These are phyloP conservation scores for Labrus mixtus DNA, from an alignment of 2,113 vertebrate genomes.

Conservation along the genomic window DNA sequence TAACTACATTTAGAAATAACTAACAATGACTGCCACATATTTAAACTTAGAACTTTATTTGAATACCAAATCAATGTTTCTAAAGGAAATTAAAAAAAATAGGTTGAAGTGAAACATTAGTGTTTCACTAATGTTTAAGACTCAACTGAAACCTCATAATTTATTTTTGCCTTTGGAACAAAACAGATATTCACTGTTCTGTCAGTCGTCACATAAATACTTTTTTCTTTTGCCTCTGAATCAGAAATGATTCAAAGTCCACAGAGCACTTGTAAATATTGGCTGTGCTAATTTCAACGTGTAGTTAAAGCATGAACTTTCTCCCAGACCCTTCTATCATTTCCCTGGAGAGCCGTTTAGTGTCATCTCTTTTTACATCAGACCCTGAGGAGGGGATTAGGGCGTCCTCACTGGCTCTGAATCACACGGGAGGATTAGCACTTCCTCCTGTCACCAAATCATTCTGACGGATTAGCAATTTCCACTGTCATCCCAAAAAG, in stretches of 20 bases:
- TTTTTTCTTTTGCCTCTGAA: not conserved
- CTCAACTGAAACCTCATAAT: not conserved
- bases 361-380: conserved; percentile 50
- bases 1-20: not conserved
- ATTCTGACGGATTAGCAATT: conserved; percentile 73
- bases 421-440: conserved; percentile 75
- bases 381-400: conserved; percentile 64
- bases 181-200: not conserved
- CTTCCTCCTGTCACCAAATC: conserved; percentile 74
- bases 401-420: conserved; percentile 59
- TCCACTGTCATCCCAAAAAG: conserved; percentile 43
- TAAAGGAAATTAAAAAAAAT: too few species aligned
- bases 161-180: conserved; percentile 9
- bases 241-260: conserved; percentile 28
- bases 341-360: conserved; percentile 59
- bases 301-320: conserved; percentile 16
- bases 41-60: too few species aligned
- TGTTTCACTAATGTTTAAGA: not conserved
- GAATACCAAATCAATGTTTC: too few species aligned
- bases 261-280: conserved; percentile 53
- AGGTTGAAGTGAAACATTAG: too few species aligned
- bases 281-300: conserved; percentile 31
- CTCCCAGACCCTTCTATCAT: conserved; percentile 16
- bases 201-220: conserved; percentile 12
- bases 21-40: too few species aligned